These are phyloP conservation scores for Drosophila austrosaltans DNA, from an alignment of 2,888 invertebrate genomes.

Conservation along the genomic window DNA sequence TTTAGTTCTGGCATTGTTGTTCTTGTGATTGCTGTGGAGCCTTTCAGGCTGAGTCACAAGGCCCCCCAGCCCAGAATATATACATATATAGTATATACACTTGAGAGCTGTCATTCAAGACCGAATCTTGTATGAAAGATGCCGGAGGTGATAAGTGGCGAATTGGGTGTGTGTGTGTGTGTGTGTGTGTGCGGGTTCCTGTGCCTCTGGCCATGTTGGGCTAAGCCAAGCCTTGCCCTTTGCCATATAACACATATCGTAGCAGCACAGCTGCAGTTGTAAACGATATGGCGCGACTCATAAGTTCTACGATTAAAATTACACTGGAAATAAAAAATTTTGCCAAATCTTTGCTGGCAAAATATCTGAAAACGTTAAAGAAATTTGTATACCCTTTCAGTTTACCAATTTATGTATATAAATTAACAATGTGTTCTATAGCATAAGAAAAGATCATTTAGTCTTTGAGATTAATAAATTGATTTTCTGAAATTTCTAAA, in stretches of 20 bases:
- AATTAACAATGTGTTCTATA: no score
- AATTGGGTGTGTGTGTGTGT: slow-evolving; percentile 45
- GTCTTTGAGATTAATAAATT: no score
- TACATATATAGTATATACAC: slow-evolving; percentile 34
- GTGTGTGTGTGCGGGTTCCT: slow-evolving; percentile 24
- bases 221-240: slow-evolving; percentile 47
- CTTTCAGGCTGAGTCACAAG: slow-evolving; percentile 49
- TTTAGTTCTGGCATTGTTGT: slow-evolving; percentile 41
- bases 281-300: slow-evolving; percentile 42
- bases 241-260: slow-evolving; percentile 42
- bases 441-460: no score
- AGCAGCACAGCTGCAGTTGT: slow-evolving; percentile 33
- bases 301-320: slow-evolving; percentile 42
- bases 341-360: no score
- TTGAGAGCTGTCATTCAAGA: slow-evolving; percentile 65
- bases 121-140: slow-evolving; percentile 53
- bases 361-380: no score
- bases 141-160: slow-evolving; percentile 46
- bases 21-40: slow-evolving; percentile 47
- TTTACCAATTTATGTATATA: no score
- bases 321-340: not conserved
- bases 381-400: no score
- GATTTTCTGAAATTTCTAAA: no score
- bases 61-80: slow-evolving; percentile 15
- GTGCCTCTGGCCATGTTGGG: slow-evolving; percentile 27